Base-by-base conservation (phyloP, 53 echinoderm and acorn worm genomes). In the Hippasteria phrygiana region DNA sequence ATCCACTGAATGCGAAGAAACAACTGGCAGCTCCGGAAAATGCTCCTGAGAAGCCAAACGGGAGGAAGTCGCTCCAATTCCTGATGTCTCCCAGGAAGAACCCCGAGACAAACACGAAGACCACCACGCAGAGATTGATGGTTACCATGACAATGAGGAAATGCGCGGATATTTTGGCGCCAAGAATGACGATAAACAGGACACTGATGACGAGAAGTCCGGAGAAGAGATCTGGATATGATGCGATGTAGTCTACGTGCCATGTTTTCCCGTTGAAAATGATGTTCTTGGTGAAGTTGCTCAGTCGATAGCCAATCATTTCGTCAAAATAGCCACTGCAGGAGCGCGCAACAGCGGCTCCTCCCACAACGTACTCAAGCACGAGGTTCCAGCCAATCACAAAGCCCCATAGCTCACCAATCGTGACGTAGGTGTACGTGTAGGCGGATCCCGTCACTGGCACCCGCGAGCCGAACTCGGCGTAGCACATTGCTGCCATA, bases 381-480 rank as follows among this genome's bases (percentile, higher is more conserved):
- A 95, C 18, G 16, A 95, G 36, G 71, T 93, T 95, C 95, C 95
- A 95, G 2, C 95, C 95, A 47, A 95, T 93, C 29, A 95, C 46
- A 31, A 95, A 93, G 11, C 89, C 95, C 95, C 95, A 95, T 0
- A 91, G 32, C 43, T 95, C 95, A 34, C 95, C 95, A 1, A 95
- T 54, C 0, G 91, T 80, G 37, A 93, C 83, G 37, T 95, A 95
- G 8, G 87, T 82, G 47, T 91, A 95, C 5, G 82, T 91, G 42
- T 95, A 95, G n/a, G 95, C 95, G 38, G 95, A 95, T 12, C 95
- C 95, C 12, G 95, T 93, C 18, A 89, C 83, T 24, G 93, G 95
- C 31, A 95, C 77, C 70, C 89, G 77, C 0, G 89, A 74, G 12
- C 89, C 93, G 26, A 95, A 89, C 67, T 95, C 95, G 18, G 93